Evolutionary conservation across 2,113 vertebrate genomes (phyloP).

Genomic region (Azemiops feae): DNA sequence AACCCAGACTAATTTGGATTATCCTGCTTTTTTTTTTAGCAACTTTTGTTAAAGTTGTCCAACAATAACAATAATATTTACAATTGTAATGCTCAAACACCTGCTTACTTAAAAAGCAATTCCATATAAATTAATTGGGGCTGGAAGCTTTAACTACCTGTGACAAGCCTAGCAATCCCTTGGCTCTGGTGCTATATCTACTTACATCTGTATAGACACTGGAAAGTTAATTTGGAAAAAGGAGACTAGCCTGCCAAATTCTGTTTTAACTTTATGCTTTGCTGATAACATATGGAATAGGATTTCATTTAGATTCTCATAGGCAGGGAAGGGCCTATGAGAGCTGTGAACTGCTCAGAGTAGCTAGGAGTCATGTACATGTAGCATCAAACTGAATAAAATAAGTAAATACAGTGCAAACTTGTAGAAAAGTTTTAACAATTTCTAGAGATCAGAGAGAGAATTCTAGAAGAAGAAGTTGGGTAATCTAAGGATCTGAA

Average conservation of each 20-base stretch:
- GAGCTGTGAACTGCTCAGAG: neutral
- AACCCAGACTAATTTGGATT: neutral
- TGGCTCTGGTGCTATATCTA: neutral
- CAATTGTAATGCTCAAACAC: neutral
- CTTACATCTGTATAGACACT: neutral
- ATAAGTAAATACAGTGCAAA: neutral
- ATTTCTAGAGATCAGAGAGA: neutral
- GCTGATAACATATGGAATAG: neutral
- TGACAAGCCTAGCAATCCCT: neutral
- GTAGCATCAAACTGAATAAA: neutral
- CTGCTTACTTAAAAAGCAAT: neutral
- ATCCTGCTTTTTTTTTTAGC: neutral
- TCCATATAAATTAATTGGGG: neutral
- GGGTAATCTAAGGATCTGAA: neutral
- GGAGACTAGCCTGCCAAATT: neutral
- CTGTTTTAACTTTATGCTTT: neutral
- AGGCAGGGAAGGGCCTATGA: neutral
- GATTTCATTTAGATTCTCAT: neutral
- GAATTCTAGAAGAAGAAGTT: neutral
- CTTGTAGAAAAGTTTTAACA: neutral
- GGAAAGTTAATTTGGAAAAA: neutral
- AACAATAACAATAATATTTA: neutral
- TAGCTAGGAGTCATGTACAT: neutral
- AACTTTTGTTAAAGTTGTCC: conserved; percentile 12
- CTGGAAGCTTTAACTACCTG: neutral